Conservation (phyloP, 2,797 vertebrate species). For the Labroides dimidiatus region DNA sequence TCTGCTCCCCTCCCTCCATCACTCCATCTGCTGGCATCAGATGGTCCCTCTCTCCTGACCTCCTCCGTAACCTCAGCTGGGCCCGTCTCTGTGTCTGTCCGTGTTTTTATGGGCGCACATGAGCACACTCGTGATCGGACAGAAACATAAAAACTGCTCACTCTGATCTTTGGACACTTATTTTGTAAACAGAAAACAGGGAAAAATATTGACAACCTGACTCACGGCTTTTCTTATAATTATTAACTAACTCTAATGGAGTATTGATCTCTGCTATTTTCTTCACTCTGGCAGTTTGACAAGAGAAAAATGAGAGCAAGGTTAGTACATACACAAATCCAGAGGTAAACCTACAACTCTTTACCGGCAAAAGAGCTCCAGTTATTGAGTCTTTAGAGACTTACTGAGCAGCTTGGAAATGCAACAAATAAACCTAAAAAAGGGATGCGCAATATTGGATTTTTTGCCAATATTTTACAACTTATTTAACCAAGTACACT, state of each 20-base stretch:
- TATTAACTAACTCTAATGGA: neutral
- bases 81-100: conserved; percentile 28
- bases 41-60: conserved; percentile 78
- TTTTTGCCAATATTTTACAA: no score
- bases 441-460: no score
- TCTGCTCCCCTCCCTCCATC: conserved; percentile 64
- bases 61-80: conserved; percentile 70
- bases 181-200: neutral
- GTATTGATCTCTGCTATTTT: neutral
- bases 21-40: conserved; percentile 86
- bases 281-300: neutral
- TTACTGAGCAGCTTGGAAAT: no score
- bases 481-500: no score
- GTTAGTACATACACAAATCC: no score
- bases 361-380: no score
- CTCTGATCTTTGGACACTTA: neutral
- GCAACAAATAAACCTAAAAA: no score
- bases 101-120: conserved; percentile 34
- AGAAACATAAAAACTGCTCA: conserved; percentile 23
- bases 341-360: no score
- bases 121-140: conserved; percentile 28
- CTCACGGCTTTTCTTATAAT: neutral
- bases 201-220: neutral
- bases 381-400: no score
- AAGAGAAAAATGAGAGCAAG: neutral